Percentiles rank a stretch among this genome's conserved stretches.
Conservation (phyloP, 2,797 vertebrate genomes). For the Sebastes cheni region DNA sequence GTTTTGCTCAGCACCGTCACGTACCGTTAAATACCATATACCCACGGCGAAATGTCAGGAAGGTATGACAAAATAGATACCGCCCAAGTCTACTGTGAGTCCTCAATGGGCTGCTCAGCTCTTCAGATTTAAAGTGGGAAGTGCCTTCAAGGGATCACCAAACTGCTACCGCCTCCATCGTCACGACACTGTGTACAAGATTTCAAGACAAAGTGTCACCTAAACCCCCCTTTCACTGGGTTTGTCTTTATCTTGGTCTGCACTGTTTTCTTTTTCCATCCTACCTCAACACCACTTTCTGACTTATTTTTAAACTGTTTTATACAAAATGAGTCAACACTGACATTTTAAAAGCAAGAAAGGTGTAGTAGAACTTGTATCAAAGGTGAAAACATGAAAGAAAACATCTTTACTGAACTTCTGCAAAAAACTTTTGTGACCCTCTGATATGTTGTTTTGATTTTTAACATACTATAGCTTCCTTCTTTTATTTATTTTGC, state of each 20-base stretch:
- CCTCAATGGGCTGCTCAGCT: not conserved
- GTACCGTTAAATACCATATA: no score
- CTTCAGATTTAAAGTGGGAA: not conserved
- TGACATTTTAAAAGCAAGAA: conserved; percentile 14
- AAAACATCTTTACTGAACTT: conserved; percentile 1
- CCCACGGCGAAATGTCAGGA: no score
- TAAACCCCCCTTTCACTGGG: not conserved
- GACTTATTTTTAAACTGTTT: not conserved
- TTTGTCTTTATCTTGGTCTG: not conserved
- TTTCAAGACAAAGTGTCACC: not conserved
- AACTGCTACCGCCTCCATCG: not conserved
- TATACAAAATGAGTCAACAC: not conserved
- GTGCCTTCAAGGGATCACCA: no score
- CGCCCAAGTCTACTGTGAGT: no score
- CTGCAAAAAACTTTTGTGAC: not conserved
- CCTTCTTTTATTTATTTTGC: not conserved
- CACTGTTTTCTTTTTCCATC: not conserved
- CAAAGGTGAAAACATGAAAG: not conserved
- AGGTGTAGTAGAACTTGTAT: not conserved
- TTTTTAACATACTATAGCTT: not conserved
- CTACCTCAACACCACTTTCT: not conserved
- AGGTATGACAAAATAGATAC: no score
- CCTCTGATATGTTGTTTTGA: not conserved
- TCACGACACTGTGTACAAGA: not conserved
- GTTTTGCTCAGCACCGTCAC: no score